Base-by-base conservation (phyloP, 2,797 vertebrate genomes). In the Morus bassanus region DNA sequence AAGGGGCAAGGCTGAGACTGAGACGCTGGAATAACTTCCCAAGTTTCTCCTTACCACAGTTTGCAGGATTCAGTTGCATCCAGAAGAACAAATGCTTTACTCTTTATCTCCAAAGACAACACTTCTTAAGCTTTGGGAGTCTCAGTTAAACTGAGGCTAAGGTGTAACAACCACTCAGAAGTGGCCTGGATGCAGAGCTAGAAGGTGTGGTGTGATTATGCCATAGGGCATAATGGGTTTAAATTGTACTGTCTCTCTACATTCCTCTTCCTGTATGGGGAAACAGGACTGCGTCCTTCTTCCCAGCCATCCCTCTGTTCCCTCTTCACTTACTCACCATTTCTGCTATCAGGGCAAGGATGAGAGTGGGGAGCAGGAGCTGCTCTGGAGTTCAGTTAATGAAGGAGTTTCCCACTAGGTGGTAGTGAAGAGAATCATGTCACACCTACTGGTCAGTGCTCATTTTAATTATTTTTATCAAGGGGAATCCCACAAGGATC, bases 371-470 rank as follows among this genome's bases (percentile, higher is more conserved):
- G 61, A 54, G 37, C 48, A 46, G 61, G 68, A 91, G 68, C 78
- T 57, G 69, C 59, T 35, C 50, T 59, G 76, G 37, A 84, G 73
- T 2, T 67, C 46, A 48, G 89, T 50, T 73, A 88, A 25, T 46
- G 89, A 93, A 82, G 86, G 57, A 67, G 41, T 61, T 91, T 95
- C 85, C 92, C 96, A 78, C 91, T 93, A 96, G 96, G 95, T 96
- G 96, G 95, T 95, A 60, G 96, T 79, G 96, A 78, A 94, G 96
- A 93, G 93, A 95, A 45, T 16, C 4, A 1, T 54, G 89, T 81
- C 82, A 25, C 21, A 11, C 9, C 0, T 10, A 6, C 27, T 6
- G 91, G 67, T 76, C 80, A 91, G 63, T 37, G 45, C 75, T 35
- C 6, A 0, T 33, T 81, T 54, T 10, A 28, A 16, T 46, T 64